These are phyloP conservation scores for Clarias macrocephalus DNA, from an alignment of 2,113 vertebrate genomes.

Conservation along the genomic window DNA sequence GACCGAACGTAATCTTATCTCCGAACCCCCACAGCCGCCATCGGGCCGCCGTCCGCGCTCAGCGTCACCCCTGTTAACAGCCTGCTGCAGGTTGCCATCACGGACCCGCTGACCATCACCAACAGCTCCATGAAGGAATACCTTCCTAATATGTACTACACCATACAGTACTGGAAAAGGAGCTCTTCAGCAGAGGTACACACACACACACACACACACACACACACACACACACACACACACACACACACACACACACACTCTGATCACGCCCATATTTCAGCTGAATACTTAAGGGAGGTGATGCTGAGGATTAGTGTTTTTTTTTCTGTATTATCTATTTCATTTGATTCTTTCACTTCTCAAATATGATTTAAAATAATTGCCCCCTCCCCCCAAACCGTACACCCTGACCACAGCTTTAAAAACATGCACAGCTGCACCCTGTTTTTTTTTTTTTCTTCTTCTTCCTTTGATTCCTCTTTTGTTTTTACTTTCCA, in stretches of 20 bases:
- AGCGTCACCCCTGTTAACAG: slow-evolving; percentile 38
- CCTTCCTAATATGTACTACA: slow-evolving; percentile 43
- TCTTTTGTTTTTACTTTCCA: background rate
- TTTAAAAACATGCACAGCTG: background rate
- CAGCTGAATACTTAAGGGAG: too few relatives aligned
- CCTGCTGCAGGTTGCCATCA: slow-evolving; percentile 57
- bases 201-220: background rate
- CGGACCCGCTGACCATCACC: slow-evolving; percentile 56
- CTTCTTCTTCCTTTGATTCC: background rate
- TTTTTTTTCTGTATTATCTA: background rate
- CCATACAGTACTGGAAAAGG: slow-evolving; percentile 61
- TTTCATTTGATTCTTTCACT: background rate
- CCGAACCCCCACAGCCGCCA: slow-evolving; percentile 47
- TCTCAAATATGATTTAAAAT: background rate
- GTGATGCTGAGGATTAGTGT: too few relatives aligned
- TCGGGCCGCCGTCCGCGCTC: slow-evolving; percentile 66
- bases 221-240: background rate
- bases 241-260: background rate
- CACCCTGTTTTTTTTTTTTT: background rate
- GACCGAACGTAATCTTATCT: background rate
- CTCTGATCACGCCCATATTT: background rate
- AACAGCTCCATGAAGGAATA: slow-evolving; percentile 63
- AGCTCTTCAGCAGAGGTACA: slow-evolving; percentile 46
- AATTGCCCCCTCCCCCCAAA: background rate
- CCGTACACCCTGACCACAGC: slow-evolving; percentile 2